Evolutionary conservation across 2,113 vertebrate genomes (phyloP), one percentile per base, ranked within the genome.

Genomic region (Pandion haliaetus): DNA sequence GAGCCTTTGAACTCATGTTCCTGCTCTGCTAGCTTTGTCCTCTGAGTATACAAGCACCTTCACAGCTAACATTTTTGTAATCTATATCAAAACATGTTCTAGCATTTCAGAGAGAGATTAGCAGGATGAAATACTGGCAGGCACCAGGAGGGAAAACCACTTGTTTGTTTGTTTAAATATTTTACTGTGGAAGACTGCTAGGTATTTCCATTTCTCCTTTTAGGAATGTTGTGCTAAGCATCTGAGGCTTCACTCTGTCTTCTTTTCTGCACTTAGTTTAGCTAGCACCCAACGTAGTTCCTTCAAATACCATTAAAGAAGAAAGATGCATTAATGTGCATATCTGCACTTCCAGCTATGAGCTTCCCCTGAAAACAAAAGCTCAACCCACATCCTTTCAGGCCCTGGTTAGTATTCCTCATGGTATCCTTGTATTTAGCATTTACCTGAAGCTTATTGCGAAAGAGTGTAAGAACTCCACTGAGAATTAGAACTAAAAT

Each of bases 81-180:
- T 98, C 97, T 95, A 29, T 88, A 94, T 91, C 92, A 89, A 97
- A 97, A 96, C 95, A 93, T 90, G 95, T 65, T 94, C 95, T 71
- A 85, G 94, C 95, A 91, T 98, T 98, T 98, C 94, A 89, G 76
- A 79, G 95, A 31, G 90, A 97, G 96, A 97, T 98, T 96, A 98
- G 90, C 90, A 94, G 89, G 81, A 65, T 74, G 87, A 95, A 97
- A 86, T 88, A 78, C 91, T 50, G 50, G 77, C 86, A 67, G 87
- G 87, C 50, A 50, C 90, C 97, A 85, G 79, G 57, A 83, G 96
- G 94, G 96, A 95, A 91, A 93, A 94, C 44, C 70, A 54, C 97
- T 96, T 94, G 96, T 95, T 97, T 97, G 96, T 92, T 95, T 96
- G 92, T 59, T 89, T 97, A 94, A 97, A 96, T 97, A 94, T 96